phyloP scores from a whole-genome alignment of 2,888 invertebrate genomes.

The Lochmaea crataegi region DNA sequence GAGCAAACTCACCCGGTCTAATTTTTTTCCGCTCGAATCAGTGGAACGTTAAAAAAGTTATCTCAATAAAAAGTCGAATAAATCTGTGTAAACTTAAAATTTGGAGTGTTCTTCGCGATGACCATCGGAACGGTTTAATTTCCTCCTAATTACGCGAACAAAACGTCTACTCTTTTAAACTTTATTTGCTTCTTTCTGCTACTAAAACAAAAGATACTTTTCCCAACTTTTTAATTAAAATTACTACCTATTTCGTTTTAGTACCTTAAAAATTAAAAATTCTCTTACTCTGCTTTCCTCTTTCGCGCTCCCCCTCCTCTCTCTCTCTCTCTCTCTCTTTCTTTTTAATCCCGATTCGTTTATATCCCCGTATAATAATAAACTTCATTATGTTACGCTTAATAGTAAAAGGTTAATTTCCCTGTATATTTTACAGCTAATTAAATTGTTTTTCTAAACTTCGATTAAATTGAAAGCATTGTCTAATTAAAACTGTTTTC shows the following conservation, averaged over 20 bases:
- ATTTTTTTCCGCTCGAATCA: slow-evolving; percentile 8
- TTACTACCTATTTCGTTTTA: slow-evolving; percentile 65
- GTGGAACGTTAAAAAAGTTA: slow-evolving; percentile 28
- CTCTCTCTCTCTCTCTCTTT: slow-evolving; percentile 7
- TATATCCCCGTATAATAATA: slow-evolving; percentile 56
- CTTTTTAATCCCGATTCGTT: slow-evolving; percentile 56
- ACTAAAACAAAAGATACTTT: slow-evolving; percentile 65
- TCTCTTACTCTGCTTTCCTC: slow-evolving; percentile 53
- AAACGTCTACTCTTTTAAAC: slow-evolving; percentile 60
- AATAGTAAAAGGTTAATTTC: slow-evolving; percentile 54
- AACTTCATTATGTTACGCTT: slow-evolving; percentile 57
- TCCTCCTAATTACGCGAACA: slow-evolving; percentile 64
- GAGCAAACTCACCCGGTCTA: neutral
- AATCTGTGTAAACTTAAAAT: slow-evolving; percentile 57
- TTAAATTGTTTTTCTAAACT: slow-evolving; percentile 53
- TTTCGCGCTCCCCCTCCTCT: slow-evolving; percentile 15
- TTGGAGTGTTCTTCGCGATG: slow-evolving; percentile 56
- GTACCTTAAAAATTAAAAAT: slow-evolving; percentile 64
- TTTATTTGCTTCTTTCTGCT: slow-evolving; percentile 62
- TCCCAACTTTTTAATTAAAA: slow-evolving; percentile 65
- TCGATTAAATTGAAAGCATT: slow-evolving; percentile 43
- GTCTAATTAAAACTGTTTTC: slow-evolving; percentile 45
- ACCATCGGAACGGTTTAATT: slow-evolving; percentile 63
- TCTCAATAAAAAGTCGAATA: slow-evolving; percentile 56
- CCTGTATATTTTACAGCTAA: slow-evolving; percentile 49